These are phyloP conservation scores for Drymodes brunneopygia DNA, from an alignment of 2,113 vertebrate species.

Conservation along the genomic window DNA sequence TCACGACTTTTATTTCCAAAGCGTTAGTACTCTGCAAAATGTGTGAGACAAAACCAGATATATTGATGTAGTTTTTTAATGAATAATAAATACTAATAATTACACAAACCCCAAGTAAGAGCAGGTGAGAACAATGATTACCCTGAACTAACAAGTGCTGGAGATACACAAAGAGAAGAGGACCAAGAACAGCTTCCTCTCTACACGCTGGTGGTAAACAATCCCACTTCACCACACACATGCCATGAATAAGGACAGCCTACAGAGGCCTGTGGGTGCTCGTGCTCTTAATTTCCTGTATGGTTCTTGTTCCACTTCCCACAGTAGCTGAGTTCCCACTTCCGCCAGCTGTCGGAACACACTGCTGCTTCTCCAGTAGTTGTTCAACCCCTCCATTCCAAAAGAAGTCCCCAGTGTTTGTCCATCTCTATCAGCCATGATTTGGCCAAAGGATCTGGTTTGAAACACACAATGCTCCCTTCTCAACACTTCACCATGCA, in stretches of 20 bases:
- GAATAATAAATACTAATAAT: background rate
- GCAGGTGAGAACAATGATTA: background rate
- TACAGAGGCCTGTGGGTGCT: fast-evolving
- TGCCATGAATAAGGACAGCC: background rate
- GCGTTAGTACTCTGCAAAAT: background rate
- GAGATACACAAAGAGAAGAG: background rate
- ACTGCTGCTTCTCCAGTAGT: background rate
- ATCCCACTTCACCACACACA: background rate
- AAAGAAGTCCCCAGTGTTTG: background rate
- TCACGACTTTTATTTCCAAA: conserved; percentile 2
- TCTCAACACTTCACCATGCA: background rate
- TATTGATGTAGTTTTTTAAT: background rate
- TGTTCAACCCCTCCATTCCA: background rate
- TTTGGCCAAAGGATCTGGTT: background rate
- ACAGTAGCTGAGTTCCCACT: background rate
- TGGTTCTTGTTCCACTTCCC: background rate
- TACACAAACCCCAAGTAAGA: background rate
- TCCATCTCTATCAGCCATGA: background rate
- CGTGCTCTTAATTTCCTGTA: background rate
- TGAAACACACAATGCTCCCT: fast-evolving
- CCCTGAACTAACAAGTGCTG: background rate
- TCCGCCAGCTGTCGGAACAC: background rate
- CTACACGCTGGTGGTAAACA: background rate
- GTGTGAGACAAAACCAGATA: background rate
- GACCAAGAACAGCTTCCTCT: background rate